These are phyloP conservation scores for Epinotia brunnichana DNA, from an alignment of 2,888 invertebrate genomes.

Conservation along the genomic window DNA sequence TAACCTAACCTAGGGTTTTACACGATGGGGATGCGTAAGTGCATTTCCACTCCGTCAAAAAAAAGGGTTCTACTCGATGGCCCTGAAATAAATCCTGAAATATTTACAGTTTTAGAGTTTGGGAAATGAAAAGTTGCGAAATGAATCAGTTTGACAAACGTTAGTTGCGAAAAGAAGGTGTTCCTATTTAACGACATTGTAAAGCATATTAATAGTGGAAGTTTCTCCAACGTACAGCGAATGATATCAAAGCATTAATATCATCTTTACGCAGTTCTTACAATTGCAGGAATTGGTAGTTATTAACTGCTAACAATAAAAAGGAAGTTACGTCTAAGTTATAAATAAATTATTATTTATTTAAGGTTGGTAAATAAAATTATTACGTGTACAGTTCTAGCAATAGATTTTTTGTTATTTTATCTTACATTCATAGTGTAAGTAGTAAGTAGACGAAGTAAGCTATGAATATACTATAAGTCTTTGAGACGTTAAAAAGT, in stretches of 20 bases:
- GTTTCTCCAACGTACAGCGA: background rate
- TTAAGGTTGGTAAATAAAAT: conserved; percentile 7
- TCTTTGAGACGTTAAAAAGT: no score
- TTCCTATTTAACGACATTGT: no score
- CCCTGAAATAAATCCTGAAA: no score
- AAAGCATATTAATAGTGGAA: background rate
- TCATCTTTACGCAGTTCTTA: conserved; percentile 1
- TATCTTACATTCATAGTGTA: background rate
- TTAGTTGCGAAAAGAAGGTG: no score
- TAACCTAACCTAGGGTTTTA: no score
- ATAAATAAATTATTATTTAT: conserved; percentile 34
- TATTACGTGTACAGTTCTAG: conserved; percentile 20
- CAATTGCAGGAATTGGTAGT: background rate
- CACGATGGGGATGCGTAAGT: no score
- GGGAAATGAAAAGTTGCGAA: no score
- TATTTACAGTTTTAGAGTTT: no score
- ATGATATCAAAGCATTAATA: conserved; percentile 1
- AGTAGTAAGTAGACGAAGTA: background rate
- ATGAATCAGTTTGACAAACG: no score
- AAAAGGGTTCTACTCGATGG: no score
- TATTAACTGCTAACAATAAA: background rate
- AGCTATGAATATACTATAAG: conserved; percentile 6
- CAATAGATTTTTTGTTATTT: background rate
- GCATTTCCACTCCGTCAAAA: no score
- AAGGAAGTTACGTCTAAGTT: conserved; percentile 11